These are phyloP conservation scores for Trididemnum nubilum DNA, from an alignment of 23 tunicate genomes.

Conservation along the genomic window DNA sequence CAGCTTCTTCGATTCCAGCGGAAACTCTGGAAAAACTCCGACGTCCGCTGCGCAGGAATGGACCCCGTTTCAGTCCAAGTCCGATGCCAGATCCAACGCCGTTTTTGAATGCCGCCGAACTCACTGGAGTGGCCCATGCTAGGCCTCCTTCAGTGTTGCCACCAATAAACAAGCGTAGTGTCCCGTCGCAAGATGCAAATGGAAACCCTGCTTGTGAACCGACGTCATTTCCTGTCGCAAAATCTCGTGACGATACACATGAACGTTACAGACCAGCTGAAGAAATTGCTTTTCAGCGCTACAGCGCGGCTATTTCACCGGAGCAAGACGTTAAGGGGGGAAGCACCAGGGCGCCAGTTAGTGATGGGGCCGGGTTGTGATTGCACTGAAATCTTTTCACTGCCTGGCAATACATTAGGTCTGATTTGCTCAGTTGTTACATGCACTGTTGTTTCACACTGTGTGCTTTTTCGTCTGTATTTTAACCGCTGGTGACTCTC, in stretches of 20 bases:
- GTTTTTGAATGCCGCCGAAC: conserved; percentile 44
- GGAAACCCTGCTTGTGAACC: not conserved
- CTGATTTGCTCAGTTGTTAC: no score
- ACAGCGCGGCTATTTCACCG: not conserved
- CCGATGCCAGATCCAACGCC: conserved; percentile 69
- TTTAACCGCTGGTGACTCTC: not conserved
- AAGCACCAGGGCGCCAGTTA: conserved; percentile 12
- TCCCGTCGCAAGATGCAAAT: not conserved
- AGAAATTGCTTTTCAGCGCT: not conserved
- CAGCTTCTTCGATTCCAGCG: conserved; percentile 8
- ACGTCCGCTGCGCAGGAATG: conserved; percentile 11
- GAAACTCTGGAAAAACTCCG: not conserved
- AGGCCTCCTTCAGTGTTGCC: conserved; percentile 50
- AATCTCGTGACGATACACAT: not conserved
- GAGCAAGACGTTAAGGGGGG: not conserved
- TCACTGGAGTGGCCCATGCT: not conserved
- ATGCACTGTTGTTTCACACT: no score
- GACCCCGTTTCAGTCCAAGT: conserved; percentile 42
- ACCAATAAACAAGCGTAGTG: conserved; percentile 24
- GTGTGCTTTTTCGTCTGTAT: not conserved
- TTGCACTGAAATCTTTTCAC: not conserved
- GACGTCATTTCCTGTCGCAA: not conserved
- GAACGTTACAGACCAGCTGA: not conserved
- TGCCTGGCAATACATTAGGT: not conserved
- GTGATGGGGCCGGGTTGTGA: conserved; percentile 5